Evolutionary conservation across 2,113 vertebrate genomes (phyloP).

Genomic region (Brachypteracias leptosomus): DNA sequence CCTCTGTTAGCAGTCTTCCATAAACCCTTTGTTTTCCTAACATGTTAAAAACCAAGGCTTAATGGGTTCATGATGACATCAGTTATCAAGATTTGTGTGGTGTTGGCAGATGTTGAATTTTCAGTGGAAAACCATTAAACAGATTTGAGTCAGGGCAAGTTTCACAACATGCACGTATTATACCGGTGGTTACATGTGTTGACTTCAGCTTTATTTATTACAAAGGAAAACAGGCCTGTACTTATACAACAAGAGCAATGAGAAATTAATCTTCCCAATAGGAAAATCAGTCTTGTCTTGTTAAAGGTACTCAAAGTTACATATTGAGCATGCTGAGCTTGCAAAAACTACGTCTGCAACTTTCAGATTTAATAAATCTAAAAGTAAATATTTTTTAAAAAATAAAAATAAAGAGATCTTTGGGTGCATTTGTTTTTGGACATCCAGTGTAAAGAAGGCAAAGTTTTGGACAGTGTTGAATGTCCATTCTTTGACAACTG

Average conservation of each 20-base stretch:
- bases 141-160: conserved; percentile 59
- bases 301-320: conserved; percentile 51
- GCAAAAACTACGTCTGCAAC: conserved; percentile 27
- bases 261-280: conserved; percentile 65
- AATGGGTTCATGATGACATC: conserved; percentile 71
- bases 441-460: neutral
- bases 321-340: conserved; percentile 32
- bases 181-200: conserved; percentile 59
- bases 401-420: neutral
- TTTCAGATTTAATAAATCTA: neutral
- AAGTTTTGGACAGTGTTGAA: neutral
- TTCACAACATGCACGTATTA: conserved; percentile 52
- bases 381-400: neutral
- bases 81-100: conserved; percentile 72
- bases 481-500: neutral
- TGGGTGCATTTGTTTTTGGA: neutral
- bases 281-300: conserved; percentile 60
- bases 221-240: conserved; percentile 64
- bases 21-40: conserved; percentile 64
- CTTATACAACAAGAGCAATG: conserved; percentile 52
- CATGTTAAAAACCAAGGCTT: conserved; percentile 58
- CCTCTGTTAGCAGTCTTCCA: conserved; percentile 64
- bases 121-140: conserved; percentile 69
- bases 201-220: conserved; percentile 70
- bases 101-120: conserved; percentile 73